A percentile compares a stretch with the other conserved stretches of the same genome.
Conservation (phyloP, 1,140 invertebrate species). For the Polypedilum pembai region DNA sequence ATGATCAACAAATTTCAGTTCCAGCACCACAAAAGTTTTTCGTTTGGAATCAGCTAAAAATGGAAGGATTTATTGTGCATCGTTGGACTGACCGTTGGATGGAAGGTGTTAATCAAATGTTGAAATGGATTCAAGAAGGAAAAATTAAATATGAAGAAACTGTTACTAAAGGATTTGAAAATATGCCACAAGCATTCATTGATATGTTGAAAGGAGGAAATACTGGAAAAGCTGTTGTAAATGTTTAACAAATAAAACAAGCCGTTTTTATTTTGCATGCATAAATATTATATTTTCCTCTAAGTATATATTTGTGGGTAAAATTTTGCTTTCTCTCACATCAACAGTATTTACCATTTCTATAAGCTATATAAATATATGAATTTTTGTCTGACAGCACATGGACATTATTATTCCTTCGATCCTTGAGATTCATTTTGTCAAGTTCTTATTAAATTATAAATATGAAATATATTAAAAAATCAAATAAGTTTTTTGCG, state of each 20-base stretch:
- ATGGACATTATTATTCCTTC: neutral
- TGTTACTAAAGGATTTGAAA: constrained; percentile 55
- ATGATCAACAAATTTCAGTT: constrained; percentile 45
- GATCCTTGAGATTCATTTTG: neutral
- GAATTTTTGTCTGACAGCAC: neutral
- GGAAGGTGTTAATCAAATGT: constrained; percentile 51
- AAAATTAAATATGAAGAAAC: constrained; percentile 56
- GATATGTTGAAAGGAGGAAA: constrained; percentile 55
- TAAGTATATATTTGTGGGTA: neutral
- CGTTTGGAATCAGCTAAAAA: constrained; percentile 49
- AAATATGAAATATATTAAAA: too few species aligned
- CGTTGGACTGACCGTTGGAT: constrained; percentile 46
- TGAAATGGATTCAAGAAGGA: constrained; percentile 50
- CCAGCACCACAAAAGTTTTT: constrained; percentile 48
- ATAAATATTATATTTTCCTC: neutral
- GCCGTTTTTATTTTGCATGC: too few species aligned
- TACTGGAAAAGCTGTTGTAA: constrained; percentile 56
- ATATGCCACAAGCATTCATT: constrained; percentile 55
- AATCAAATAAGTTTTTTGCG: too few species aligned
- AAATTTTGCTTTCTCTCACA: neutral
- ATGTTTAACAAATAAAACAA: constrained; percentile 38
- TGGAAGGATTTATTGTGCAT: constrained; percentile 53
- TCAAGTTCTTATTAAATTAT: too few species aligned
- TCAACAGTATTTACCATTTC: neutral
- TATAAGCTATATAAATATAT: too few species aligned